These are phyloP conservation scores for Aphrophora alni DNA, from an alignment of 2,888 invertebrate genomes.

Conservation along the genomic window DNA sequence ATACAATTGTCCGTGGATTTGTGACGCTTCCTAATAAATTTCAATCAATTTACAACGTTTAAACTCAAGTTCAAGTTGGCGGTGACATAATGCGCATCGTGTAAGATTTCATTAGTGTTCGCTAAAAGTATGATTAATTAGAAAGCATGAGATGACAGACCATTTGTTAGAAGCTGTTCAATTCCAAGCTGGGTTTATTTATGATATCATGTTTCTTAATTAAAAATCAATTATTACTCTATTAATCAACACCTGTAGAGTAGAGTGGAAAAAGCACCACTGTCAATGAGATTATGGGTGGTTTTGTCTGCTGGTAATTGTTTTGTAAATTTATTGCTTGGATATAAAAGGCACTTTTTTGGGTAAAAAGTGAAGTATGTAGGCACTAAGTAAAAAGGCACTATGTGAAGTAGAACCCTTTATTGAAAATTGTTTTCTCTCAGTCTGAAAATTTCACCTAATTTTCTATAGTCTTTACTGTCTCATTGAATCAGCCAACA, in stretches of 20 bases:
- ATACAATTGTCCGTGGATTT: background rate
- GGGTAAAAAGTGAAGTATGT: too few relatives aligned
- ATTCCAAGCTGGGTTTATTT: background rate
- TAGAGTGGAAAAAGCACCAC: background rate
- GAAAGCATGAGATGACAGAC: background rate
- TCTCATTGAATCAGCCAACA: too few relatives aligned
- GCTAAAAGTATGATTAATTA: background rate
- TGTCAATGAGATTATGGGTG: background rate
- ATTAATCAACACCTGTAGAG: background rate
- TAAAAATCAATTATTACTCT: background rate
- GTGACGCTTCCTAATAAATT: conserved; percentile 1
- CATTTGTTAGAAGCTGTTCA: background rate
- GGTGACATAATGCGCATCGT: background rate
- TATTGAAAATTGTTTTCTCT: too few relatives aligned
- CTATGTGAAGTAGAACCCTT: too few relatives aligned
- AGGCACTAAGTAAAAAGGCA: too few relatives aligned
- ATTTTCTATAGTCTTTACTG: too few relatives aligned
- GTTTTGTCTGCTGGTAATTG: background rate
- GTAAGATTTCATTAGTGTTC: background rate
- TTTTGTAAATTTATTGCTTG: too few relatives aligned
- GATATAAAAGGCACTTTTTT: too few relatives aligned
- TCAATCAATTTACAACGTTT: background rate
- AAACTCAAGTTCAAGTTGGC: background rate
- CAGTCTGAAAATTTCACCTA: too few relatives aligned
- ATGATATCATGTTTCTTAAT: background rate